A percentile compares a stretch with the other conserved stretches of the same genome.
phyloP scores from a whole-genome alignment of 2,797 vertebrate species.

The Delichon dasypus region DNA sequence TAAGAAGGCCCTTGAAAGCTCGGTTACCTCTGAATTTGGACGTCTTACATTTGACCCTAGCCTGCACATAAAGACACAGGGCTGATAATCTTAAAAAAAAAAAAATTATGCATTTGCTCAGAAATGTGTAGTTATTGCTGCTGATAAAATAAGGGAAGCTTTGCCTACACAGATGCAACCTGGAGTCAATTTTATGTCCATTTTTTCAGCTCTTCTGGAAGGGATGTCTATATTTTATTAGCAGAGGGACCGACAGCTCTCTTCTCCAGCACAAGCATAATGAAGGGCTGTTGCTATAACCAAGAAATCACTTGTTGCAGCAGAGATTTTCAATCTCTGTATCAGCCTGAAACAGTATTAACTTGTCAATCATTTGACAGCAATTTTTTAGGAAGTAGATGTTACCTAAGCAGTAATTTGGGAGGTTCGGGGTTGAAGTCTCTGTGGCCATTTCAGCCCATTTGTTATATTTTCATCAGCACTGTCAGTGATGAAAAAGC shows the following conservation, averaged over 20 bases:
- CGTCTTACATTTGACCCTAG: neutral
- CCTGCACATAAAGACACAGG: neutral
- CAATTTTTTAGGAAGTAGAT: constrained; percentile 28
- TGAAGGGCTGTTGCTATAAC: constrained; percentile 49
- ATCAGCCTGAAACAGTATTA: constrained; percentile 51
- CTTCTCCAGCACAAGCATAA: neutral
- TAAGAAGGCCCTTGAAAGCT: neutral
- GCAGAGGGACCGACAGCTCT: neutral
- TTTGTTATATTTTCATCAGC: constrained; percentile 70
- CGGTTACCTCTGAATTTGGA: neutral
- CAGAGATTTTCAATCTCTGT: constrained; percentile 42
- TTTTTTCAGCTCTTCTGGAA: constrained; percentile 4
- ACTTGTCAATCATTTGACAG: constrained; percentile 55
- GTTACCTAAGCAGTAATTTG: constrained; percentile 52
- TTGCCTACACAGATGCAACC: neutral
- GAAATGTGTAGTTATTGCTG: neutral
- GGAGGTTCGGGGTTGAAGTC: constrained; percentile 55
- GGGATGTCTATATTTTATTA: constrained; percentile 22
- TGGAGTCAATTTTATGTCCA: neutral
- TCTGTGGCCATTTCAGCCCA: constrained; percentile 42
- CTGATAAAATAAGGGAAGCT: neutral
- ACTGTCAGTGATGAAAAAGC: constrained; percentile 54
- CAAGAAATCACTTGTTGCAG: constrained; percentile 62
- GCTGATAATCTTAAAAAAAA: neutral
- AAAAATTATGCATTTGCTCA: neutral